phyloP scores from a whole-genome alignment of 2,797 vertebrate genomes.

The Ispidina lecontei region DNA sequence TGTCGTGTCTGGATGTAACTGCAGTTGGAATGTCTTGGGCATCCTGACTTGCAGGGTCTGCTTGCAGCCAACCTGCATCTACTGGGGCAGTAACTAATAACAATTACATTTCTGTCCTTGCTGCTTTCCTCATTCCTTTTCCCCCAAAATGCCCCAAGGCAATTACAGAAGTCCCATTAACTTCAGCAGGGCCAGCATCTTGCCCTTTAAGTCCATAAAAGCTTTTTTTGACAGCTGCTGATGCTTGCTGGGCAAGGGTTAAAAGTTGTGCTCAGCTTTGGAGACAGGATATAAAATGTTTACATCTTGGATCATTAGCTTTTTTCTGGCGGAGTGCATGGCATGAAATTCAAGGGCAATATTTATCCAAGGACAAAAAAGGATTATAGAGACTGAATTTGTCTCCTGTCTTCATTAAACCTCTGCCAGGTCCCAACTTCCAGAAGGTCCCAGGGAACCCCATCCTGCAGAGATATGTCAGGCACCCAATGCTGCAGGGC shows the following conservation, averaged over 20 bases:
- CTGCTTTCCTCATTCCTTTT: conserved; percentile 10
- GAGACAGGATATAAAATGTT: conserved; percentile 65
- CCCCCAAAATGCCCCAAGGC: background rate
- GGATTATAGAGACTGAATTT: background rate
- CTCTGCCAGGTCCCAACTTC: background rate
- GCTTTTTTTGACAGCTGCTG: conserved; percentile 72
- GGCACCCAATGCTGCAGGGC: background rate
- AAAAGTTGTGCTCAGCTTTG: conserved; percentile 58
- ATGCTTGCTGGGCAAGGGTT: conserved; percentile 70
- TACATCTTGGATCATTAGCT: conserved; percentile 42
- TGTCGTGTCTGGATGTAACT: rapidly evolving
- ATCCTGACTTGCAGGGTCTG: background rate
- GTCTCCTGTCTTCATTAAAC: background rate
- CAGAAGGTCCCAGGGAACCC: background rate
- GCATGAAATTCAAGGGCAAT: conserved; percentile 50
- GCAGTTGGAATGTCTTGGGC: background rate
- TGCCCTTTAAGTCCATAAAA: conserved; percentile 40
- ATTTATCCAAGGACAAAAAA: conserved; percentile 4
- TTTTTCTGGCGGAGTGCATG: background rate
- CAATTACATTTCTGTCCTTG: background rate
- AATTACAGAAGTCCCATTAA: background rate
- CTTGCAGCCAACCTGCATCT: background rate
- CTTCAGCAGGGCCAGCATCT: background rate
- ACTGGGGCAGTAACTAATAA: background rate
- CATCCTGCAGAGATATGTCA: background rate